Percentiles rank a stretch among this genome's conserved stretches.
These are phyloP conservation scores for Tupaia tana DNA, from an alignment of 2,113 vertebrate genomes.

Conservation along the genomic window DNA sequence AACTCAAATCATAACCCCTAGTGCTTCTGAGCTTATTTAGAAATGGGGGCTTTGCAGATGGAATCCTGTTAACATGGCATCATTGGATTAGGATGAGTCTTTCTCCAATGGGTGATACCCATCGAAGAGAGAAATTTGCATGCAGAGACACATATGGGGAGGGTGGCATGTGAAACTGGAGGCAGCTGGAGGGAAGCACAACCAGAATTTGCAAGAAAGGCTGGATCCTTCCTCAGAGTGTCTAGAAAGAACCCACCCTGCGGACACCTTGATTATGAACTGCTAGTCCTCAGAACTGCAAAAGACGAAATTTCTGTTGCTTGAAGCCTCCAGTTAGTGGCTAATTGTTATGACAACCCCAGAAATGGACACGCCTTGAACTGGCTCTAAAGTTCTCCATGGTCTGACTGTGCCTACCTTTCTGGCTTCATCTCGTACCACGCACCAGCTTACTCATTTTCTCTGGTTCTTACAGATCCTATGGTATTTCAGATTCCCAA, in stretches of 20 bases:
- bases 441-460: too few species aligned
- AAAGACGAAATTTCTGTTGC: not conserved
- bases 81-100: too few species aligned
- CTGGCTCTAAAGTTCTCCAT: not conserved
- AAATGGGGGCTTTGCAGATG: not conserved
- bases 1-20: not conserved
- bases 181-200: not conserved
- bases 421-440: not conserved
- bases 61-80: not conserved
- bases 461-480: not conserved
- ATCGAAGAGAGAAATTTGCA: not conserved
- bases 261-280: not conserved
- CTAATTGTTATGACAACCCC: not conserved
- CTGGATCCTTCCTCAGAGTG: not conserved
- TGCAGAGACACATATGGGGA: not conserved
- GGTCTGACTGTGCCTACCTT: not conserved
- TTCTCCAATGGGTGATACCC: not conserved
- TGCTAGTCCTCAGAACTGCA: not conserved
- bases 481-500: not conserved
- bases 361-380: not conserved
- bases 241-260: not conserved
- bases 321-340: not conserved
- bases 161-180: not conserved
- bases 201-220: not conserved
- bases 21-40: not conserved